phyloP scores from a whole-genome alignment of 2,888 invertebrate species.

The Parnassius glacialis region DNA sequence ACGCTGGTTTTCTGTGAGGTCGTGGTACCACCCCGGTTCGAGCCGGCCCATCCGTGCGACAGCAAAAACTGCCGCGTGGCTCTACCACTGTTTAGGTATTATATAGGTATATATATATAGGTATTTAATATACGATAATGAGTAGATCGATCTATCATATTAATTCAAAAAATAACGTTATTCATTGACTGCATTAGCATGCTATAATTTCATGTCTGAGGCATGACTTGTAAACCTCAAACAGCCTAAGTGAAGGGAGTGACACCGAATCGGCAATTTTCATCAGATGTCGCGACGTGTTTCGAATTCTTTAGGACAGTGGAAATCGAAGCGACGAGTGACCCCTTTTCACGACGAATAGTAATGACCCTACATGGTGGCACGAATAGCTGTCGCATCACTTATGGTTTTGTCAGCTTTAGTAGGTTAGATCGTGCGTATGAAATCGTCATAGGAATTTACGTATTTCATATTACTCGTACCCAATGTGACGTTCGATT shows the following conservation, averaged over 20 bases:
- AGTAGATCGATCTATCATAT: no score
- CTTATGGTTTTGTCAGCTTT: conserved; percentile 36
- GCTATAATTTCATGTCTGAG: conserved; percentile 14
- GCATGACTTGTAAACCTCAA: conserved; percentile 23
- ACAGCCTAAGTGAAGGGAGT: conserved; percentile 29
- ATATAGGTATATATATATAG: no score
- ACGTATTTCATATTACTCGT: conserved; percentile 27
- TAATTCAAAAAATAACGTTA: no score
- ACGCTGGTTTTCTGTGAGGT: no score
- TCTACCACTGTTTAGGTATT: no score
- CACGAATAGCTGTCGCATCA: conserved; percentile 32
- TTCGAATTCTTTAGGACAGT: conserved; percentile 39
- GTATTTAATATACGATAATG: no score
- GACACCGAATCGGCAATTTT: conserved; percentile 37
- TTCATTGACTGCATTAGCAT: background rate
- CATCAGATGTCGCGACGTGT: conserved; percentile 49
- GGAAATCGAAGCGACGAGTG: conserved; percentile 59
- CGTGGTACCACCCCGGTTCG: no score
- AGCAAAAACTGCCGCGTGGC: no score
- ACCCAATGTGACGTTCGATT: conserved; percentile 17
- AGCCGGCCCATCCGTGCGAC: no score
- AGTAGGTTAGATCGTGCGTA: conserved; percentile 40
- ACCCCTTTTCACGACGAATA: conserved; percentile 69
- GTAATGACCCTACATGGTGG: conserved; percentile 71
- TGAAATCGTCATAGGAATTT: conserved; percentile 40